Evolutionary conservation across 2,797 vertebrate species (phyloP).

Genomic region (Anableps anableps): DNA sequence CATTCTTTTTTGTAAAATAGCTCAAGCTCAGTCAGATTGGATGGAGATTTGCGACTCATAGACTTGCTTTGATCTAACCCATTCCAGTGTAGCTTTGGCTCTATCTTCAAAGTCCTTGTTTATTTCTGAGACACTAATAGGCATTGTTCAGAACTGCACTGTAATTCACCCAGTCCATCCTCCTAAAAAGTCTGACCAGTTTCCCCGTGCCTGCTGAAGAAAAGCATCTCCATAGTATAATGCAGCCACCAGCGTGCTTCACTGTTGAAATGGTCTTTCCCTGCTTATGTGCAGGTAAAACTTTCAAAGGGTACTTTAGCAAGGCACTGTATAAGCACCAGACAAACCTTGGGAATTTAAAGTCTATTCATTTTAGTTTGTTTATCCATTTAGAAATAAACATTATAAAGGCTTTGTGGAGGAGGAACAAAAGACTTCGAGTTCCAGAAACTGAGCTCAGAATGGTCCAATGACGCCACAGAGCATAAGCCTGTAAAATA

Average conservation of each 20-base stretch:
- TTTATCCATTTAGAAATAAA: not conserved
- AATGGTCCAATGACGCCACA: constrained; percentile 31
- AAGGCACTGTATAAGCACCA: not conserved
- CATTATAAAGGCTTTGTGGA: not conserved
- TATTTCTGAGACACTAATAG: not conserved
- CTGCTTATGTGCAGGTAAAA: not conserved
- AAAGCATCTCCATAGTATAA: not conserved
- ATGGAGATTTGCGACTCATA: not conserved
- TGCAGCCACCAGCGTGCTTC: not conserved
- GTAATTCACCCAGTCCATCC: not conserved
- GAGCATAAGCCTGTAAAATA: constrained; percentile 34
- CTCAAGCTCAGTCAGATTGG: not conserved
- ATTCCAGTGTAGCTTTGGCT: not conserved
- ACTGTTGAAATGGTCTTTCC: not conserved
- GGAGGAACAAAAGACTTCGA: not conserved
- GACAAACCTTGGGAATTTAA: not conserved
- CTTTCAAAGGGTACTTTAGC: not conserved
- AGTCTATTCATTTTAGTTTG: not conserved
- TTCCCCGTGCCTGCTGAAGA: not conserved
- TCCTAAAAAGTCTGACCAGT: not conserved
- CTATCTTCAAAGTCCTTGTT: too few relatives aligned
- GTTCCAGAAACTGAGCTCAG: constrained; percentile 33
- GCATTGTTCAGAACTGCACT: not conserved
- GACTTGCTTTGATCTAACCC: not conserved
- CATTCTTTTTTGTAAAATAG: not conserved